These are phyloP conservation scores for Chaetodon auriga DNA, from an alignment of 2,113 vertebrate species.

Conservation along the genomic window DNA sequence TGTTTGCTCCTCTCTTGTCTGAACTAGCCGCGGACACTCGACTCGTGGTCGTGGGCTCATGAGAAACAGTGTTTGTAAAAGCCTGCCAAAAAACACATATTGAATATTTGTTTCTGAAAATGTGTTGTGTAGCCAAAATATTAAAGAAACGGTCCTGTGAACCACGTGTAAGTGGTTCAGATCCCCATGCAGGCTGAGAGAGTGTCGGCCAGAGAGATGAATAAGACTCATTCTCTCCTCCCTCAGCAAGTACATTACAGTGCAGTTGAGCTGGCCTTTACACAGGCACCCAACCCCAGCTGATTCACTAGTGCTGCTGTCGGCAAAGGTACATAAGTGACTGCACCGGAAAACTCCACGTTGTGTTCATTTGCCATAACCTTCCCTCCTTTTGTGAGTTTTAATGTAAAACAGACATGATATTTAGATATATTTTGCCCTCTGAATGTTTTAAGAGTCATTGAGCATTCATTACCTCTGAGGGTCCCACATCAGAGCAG, in stretches of 20 bases:
- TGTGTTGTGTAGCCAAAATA: slow-evolving; percentile 18
- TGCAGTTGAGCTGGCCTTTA: slow-evolving; percentile 29
- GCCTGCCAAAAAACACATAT: neutral
- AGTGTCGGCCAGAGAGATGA: slow-evolving; percentile 63
- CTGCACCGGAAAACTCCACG: neutral
- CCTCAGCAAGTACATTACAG: slow-evolving; percentile 11
- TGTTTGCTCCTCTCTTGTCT: neutral
- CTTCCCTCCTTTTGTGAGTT: slow-evolving; percentile 32
- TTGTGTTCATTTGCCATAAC: slow-evolving; percentile 27
- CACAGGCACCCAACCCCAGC: slow-evolving; percentile 17
- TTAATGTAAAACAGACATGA: slow-evolving; percentile 51
- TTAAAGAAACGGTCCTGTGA: slow-evolving; percentile 38
- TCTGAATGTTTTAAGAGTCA: slow-evolving; percentile 67
- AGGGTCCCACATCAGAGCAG: slow-evolving; percentile 64
- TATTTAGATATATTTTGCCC: slow-evolving; percentile 56
- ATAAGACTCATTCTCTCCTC: slow-evolving; percentile 43
- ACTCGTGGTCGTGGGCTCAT: neutral
- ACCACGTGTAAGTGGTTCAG: slow-evolving; percentile 51
- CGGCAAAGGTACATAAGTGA: slow-evolving; percentile 13
- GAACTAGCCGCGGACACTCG: neutral
- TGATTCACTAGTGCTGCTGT: slow-evolving; percentile 30
- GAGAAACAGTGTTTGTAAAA: neutral
- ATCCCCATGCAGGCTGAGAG: slow-evolving; percentile 24
- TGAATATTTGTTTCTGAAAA: too few species aligned
- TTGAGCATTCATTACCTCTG: slow-evolving; percentile 62